These are phyloP conservation scores for western clawed frog (Xenopus tropicalis) DNA, from an alignment of 2,113 vertebrate genomes.

Conservation along the genomic window DNA sequence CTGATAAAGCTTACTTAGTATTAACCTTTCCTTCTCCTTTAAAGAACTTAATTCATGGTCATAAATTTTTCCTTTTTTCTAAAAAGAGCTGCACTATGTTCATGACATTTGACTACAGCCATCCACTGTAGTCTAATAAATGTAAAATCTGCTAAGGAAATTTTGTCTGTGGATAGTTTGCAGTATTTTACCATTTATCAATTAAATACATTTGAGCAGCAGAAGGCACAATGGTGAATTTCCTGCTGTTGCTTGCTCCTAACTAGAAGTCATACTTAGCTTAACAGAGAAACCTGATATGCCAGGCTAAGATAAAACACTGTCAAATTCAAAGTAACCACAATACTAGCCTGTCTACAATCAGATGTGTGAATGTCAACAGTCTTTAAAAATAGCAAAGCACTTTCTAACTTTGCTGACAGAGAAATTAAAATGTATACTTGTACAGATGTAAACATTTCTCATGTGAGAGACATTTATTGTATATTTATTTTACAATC, in stretches of 20 bases:
- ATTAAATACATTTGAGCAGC: neutral
- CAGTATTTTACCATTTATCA: neutral
- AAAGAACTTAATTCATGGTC: too few relatives aligned
- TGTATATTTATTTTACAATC: conserved; percentile 41
- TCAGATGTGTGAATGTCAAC: conserved; percentile 31
- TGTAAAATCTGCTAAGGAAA: too few relatives aligned
- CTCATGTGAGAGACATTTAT: conserved; percentile 6
- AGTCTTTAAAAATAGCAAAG: conserved; percentile 7
- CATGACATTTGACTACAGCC: too few relatives aligned
- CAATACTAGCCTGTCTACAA: conserved; percentile 18
- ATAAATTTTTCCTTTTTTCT: too few relatives aligned
- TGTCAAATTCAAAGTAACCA: conserved; percentile 17
- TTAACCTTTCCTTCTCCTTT: too few relatives aligned
- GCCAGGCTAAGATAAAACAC: conserved; percentile 22
- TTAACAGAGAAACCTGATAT: conserved; percentile 11
- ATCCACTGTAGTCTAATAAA: too few relatives aligned
- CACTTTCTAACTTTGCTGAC: conserved; percentile 12
- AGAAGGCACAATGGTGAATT: too few relatives aligned
- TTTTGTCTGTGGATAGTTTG: neutral
- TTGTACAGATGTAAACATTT: conserved; percentile 32
- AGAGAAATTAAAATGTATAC: conserved; percentile 29
- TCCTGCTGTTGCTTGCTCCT: neutral
- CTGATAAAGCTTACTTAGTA: too few relatives aligned
- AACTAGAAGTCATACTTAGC: conserved; percentile 20
- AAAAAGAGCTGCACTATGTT: too few relatives aligned